These are phyloP conservation scores for Tipula helvola DNA, from an alignment of 2,888 invertebrate species.

Conservation along the genomic window DNA sequence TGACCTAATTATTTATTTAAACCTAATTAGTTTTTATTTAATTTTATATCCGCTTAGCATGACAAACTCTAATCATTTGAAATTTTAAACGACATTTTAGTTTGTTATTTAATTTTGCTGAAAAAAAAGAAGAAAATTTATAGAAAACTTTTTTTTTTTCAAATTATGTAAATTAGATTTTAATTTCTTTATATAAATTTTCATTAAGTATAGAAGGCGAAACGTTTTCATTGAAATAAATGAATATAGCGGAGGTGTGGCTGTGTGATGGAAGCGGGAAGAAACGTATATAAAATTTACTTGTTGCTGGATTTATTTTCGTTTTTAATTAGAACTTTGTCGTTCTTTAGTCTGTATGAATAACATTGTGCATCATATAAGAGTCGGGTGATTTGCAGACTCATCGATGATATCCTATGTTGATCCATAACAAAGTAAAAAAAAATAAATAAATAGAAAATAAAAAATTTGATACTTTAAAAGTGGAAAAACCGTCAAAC, in stretches of 20 bases:
- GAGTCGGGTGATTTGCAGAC: background rate
- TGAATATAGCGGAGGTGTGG: background rate
- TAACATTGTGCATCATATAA: background rate
- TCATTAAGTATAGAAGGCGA: background rate
- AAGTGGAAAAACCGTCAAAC: background rate
- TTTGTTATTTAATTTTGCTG: background rate
- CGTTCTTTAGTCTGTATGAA: background rate
- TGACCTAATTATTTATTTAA: background rate
- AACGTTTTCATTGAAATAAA: background rate
- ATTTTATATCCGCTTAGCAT: background rate
- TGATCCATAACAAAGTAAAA: background rate
- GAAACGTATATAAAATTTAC: background rate
- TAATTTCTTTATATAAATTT: background rate
- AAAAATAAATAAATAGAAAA: background rate
- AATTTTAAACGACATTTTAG: conserved; percentile 4
- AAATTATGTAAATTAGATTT: background rate
- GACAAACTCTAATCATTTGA: background rate
- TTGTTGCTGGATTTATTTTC: background rate
- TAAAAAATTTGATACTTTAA: background rate
- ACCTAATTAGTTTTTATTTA: background rate
- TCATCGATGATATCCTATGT: background rate
- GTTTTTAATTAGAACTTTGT: background rate
- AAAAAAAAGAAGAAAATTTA: background rate
- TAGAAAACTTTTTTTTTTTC: background rate
- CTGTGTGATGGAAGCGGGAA: background rate